phyloP scores from a whole-genome alignment of 2,888 invertebrate genomes.

The Corythucha ciliata region DNA sequence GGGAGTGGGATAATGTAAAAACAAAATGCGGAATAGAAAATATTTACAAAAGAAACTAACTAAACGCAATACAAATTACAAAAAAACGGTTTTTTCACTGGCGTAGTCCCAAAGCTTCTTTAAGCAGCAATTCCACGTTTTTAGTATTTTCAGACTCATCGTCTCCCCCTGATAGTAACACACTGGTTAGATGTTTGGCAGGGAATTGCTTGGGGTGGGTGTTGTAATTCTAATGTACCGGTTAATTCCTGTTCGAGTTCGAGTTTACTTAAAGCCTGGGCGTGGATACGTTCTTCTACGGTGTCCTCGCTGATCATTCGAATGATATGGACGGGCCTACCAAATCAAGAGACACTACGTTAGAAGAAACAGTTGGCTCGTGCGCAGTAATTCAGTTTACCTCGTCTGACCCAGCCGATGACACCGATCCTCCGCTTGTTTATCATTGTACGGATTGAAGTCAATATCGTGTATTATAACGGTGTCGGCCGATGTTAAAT shows the following conservation, averaged over 20 bases:
- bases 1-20: too few species aligned
- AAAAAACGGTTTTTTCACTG: too few species aligned
- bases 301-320: slow-evolving; percentile 75
- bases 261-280: slow-evolving; percentile 83
- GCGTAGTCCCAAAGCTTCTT: slow-evolving; percentile 71
- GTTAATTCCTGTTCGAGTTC: slow-evolving; percentile 77
- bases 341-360: slow-evolving; percentile 17
- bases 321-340: slow-evolving; percentile 74
- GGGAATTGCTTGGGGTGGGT: too few species aligned
- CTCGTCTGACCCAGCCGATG: slow-evolving; percentile 63
- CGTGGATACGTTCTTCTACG: slow-evolving; percentile 87
- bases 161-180: slow-evolving; percentile 41
- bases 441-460: slow-evolving; percentile 97
- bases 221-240: slow-evolving; percentile 26
- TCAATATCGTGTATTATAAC: slow-evolving; percentile 96
- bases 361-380: too few species aligned
- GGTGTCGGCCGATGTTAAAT: slow-evolving; percentile 87
- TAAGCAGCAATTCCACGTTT: slow-evolving; percentile 69
- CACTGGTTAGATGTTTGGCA: not conserved
- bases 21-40: too few species aligned
- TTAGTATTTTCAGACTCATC: slow-evolving; percentile 64
- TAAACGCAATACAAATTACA: too few species aligned
- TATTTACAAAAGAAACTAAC: too few species aligned
- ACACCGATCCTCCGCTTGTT: slow-evolving; percentile 89
- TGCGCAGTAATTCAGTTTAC: slow-evolving; percentile 26